Percentiles rank a stretch among this genome's conserved stretches.
Conservation (phyloP, 1,140 invertebrate genomes). For the Potamilus streckersoni region DNA sequence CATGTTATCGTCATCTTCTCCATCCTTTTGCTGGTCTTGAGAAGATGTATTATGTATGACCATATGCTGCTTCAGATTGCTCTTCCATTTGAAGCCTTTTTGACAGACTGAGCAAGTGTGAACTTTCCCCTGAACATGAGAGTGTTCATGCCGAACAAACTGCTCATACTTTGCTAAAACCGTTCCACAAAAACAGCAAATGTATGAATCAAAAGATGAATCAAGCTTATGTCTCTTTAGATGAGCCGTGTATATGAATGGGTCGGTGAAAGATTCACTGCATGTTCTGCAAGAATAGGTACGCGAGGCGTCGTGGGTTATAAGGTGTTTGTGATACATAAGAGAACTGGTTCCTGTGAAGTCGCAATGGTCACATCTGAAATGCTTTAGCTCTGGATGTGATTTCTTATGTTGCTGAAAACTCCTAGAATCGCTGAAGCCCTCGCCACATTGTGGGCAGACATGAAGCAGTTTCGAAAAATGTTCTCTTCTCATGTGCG, state of each 20-base stretch:
- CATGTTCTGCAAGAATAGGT: slow-evolving; percentile 46
- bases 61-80: slow-evolving; percentile 45
- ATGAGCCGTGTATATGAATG: slow-evolving; percentile 51
- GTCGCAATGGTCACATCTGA: slow-evolving; percentile 44
- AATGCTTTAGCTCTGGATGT: slow-evolving; percentile 54
- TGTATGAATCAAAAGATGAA: slow-evolving; percentile 33
- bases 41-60: slow-evolving; percentile 29
- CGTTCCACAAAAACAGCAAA: slow-evolving; percentile 52
- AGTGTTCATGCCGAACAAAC: slow-evolving; percentile 53
- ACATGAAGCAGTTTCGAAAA: slow-evolving; percentile 42
- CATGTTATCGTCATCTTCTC: not conserved
- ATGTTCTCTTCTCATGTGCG: slow-evolving; percentile 55
- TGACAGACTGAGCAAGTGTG: slow-evolving; percentile 46
- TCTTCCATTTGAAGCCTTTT: slow-evolving; percentile 46
- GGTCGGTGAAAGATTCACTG: slow-evolving; percentile 45
- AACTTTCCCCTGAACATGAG: slow-evolving; percentile 46
- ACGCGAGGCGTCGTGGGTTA: slow-evolving; percentile 44
- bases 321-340: slow-evolving; percentile 50
- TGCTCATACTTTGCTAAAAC: slow-evolving; percentile 42
- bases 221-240: slow-evolving; percentile 51
- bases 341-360: slow-evolving; percentile 51
- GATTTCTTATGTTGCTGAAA: slow-evolving; percentile 49
- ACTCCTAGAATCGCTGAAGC: slow-evolving; percentile 40
- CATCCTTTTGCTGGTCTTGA: not conserved
- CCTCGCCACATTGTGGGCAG: slow-evolving; percentile 54